Percentiles rank a stretch among this genome's conserved stretches.
Evolutionary conservation across 2,888 invertebrate species (phyloP).

Genomic region (Ariolimax columbianus): DNA sequence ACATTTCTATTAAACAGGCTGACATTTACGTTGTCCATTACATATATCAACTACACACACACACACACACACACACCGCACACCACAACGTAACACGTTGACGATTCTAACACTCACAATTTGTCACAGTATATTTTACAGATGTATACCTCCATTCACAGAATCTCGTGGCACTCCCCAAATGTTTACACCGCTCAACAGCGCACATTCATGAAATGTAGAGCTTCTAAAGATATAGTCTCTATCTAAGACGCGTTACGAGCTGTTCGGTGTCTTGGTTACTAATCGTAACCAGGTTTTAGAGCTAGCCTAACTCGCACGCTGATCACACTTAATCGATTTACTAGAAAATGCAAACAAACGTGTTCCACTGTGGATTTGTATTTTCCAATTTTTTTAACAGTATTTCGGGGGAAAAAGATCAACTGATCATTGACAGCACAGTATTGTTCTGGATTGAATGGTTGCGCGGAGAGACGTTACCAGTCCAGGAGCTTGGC

Average conservation of each 20-base stretch:
- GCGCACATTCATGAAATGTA: neutral
- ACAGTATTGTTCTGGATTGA: neutral
- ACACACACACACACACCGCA: neutral
- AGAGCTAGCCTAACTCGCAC: neutral
- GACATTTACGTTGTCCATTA: no score
- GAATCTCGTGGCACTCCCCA: neutral
- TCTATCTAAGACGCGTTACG: neutral
- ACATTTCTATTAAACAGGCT: no score
- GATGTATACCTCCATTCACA: neutral
- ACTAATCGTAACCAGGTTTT: neutral
- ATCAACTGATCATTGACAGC: neutral
- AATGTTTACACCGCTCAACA: neutral
- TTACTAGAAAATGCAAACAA: neutral
- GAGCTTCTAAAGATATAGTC: neutral
- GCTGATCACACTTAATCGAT: neutral
- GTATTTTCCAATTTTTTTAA: neutral
- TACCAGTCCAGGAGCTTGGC: neutral
- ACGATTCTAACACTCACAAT: neutral
- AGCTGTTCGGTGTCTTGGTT: neutral
- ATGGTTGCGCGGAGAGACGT: neutral
- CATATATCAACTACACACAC: neutral
- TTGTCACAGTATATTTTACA: neutral
- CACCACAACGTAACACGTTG: neutral
- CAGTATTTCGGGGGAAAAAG: neutral
- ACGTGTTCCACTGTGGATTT: neutral